A percentile compares a stretch with the other conserved stretches of the same genome.
Conservation (phyloP, 2,113 vertebrate genomes). For the Rhinoderma darwinii region DNA sequence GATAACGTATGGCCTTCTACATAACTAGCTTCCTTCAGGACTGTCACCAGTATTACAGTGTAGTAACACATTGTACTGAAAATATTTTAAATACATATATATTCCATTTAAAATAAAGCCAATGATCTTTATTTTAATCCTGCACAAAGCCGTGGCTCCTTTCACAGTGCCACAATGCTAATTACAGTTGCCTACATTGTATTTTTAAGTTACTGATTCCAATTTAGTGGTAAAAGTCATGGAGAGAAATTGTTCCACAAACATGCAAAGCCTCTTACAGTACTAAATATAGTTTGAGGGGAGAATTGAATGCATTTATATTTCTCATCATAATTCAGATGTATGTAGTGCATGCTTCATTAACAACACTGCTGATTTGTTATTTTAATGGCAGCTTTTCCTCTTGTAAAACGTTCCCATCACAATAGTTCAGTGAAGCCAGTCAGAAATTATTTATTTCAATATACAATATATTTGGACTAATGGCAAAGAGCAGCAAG, state of each 20-base stretch:
- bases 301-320: constrained; percentile 11
- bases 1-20: too few species aligned
- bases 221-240: constrained; percentile 2
- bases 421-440: constrained; percentile 32
- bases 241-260: constrained; percentile 4
- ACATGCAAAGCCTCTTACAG: neutral
- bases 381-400: constrained; percentile 55
- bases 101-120: neutral
- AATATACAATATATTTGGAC: constrained; percentile 35
- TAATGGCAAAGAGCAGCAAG: constrained; percentile 19
- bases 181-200: constrained; percentile 10
- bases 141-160: neutral
- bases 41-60: too few species aligned
- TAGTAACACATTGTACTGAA: neutral
- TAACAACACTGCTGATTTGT: constrained; percentile 34
- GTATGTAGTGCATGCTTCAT: constrained; percentile 38
- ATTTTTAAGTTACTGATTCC: constrained; percentile 4
- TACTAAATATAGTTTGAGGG: constrained; percentile 26
- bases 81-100: neutral
- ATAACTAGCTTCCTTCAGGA: too few species aligned
- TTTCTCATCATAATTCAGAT: constrained; percentile 35
- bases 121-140: neutral
- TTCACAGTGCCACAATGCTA: neutral
- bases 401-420: constrained; percentile 38
- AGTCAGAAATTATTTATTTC: constrained; percentile 44